Percentiles rank a stretch among this genome's conserved stretches.
These are phyloP conservation scores for Synergus itoensis DNA, from an alignment of 2,888 invertebrate genomes.

Conservation along the genomic window DNA sequence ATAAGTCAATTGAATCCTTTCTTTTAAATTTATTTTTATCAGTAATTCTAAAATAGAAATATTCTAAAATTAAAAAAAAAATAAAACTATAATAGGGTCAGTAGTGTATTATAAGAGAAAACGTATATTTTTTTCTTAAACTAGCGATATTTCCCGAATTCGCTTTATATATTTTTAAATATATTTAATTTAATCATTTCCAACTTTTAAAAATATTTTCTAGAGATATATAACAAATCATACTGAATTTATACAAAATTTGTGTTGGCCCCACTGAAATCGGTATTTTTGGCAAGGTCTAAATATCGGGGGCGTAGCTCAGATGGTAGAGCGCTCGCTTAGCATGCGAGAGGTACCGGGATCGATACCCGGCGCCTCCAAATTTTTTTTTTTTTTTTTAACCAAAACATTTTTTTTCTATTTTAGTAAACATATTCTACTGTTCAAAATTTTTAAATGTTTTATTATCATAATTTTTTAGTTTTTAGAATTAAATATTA, in stretches of 20 bases:
- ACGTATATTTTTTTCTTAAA: neutral
- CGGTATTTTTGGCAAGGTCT: accelerated
- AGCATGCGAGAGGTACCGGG: constrained; percentile 76
- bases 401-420: neutral
- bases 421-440: too few relatives aligned
- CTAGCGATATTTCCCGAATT: neutral
- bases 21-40: neutral
- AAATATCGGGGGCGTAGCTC: constrained; percentile 71
- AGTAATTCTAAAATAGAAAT: neutral
- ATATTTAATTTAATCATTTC: too few relatives aligned
- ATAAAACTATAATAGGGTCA: neutral
- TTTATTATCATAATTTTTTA: too few relatives aligned
- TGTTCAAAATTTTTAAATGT: too few relatives aligned
- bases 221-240: neutral
- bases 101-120: neutral
- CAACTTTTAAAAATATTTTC: neutral
- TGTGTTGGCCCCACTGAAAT: neutral
- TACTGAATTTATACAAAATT: neutral
- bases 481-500: too few relatives aligned
- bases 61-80: neutral
- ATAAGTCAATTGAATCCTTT: neutral
- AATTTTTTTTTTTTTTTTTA: constrained; percentile 56
- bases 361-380: constrained; percentile 75
- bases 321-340: constrained; percentile 77
- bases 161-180: neutral